phyloP scores from a whole-genome alignment of 2,113 vertebrate species.

The Crotophaga sulcirostris region DNA sequence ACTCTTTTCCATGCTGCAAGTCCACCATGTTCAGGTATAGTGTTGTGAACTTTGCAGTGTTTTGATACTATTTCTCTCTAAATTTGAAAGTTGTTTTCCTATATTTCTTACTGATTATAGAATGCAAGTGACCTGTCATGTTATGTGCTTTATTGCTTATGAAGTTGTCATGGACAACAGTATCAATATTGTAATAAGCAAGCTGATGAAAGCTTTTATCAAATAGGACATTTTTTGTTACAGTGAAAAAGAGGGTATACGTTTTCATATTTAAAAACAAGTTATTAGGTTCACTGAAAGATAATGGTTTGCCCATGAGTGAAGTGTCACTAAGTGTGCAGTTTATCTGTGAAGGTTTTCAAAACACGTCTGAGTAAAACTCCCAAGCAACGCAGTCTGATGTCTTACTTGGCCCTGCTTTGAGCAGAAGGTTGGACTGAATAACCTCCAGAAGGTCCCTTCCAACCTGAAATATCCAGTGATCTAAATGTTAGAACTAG shows the following conservation, averaged over 20 bases:
- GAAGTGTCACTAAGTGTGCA: background rate
- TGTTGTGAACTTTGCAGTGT: background rate
- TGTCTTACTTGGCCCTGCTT: background rate
- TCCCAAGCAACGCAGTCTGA: fast-evolving
- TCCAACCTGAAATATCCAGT: background rate
- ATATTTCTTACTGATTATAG: background rate
- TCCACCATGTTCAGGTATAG: slow-evolving; percentile 96
- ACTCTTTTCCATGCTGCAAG: slow-evolving; percentile 97
- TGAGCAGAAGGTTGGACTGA: background rate
- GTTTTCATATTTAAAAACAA: background rate
- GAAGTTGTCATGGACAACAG: background rate
- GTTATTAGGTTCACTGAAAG: background rate
- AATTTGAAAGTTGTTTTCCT: background rate
- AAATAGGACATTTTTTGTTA: background rate
- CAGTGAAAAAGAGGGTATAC: background rate
- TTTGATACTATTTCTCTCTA: background rate
- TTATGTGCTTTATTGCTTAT: background rate
- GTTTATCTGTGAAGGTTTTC: background rate
- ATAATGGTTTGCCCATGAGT: background rate
- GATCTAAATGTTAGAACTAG: background rate
- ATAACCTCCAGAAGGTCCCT: background rate
- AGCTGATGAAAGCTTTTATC: background rate
- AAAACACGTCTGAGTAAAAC: background rate
- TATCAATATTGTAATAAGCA: background rate
- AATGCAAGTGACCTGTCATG: background rate